Evolutionary conservation across 2,888 invertebrate species (phyloP).

Genomic region (Tiliacea aurago): DNA sequence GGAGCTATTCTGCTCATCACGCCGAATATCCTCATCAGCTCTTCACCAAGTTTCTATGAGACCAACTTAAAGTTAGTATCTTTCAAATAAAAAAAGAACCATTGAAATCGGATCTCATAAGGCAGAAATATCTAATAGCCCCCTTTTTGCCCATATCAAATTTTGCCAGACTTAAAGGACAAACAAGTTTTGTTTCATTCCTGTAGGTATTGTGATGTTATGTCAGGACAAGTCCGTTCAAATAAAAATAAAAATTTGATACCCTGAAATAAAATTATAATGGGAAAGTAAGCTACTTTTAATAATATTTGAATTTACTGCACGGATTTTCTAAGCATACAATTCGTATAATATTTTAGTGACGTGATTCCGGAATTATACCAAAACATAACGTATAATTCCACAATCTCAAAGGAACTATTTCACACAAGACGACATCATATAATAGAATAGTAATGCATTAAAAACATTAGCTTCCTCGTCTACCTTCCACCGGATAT

Average conservation of each 20-base stretch:
- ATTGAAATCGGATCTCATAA: too few relatives aligned
- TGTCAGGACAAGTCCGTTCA: background rate
- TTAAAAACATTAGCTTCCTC: slow-evolving; percentile 15
- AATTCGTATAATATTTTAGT: background rate
- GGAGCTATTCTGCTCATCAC: too few relatives aligned
- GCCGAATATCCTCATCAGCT: too few relatives aligned
- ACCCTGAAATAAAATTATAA: slow-evolving; percentile 1
- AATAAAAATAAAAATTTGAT: slow-evolving; percentile 20
- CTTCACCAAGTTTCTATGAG: too few relatives aligned
- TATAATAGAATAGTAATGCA: background rate
- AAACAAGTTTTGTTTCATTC: background rate
- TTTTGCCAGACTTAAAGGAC: too few relatives aligned
- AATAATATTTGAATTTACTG: background rate
- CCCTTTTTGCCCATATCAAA: too few relatives aligned
- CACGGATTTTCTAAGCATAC: background rate
- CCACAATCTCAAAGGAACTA: background rate
- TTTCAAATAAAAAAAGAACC: too few relatives aligned
- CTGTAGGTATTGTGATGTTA: background rate
- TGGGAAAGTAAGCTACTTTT: background rate
- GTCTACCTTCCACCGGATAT: slow-evolving; percentile 43
- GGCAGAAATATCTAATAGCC: too few relatives aligned
- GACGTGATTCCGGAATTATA: background rate
- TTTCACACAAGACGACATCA: background rate
- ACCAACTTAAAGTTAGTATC: too few relatives aligned
- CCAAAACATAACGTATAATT: background rate